Base-by-base conservation (phyloP, 2,113 vertebrate genomes). In the Oostethus manadensis region DNA sequence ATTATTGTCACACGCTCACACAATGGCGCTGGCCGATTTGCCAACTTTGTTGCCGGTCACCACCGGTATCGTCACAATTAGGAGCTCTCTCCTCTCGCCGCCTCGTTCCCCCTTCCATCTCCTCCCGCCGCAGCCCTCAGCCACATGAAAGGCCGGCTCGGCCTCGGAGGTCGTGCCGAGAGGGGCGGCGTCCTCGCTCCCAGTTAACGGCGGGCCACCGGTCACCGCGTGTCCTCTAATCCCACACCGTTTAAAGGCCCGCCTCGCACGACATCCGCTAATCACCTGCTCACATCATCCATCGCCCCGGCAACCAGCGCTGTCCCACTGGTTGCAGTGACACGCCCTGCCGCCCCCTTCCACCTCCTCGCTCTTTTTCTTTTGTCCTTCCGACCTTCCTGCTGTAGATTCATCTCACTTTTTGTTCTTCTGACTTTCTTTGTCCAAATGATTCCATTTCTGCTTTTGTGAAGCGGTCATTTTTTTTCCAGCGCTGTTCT, bases 141-240 rank as follows among this genome's bases (percentile, higher is more conserved):
- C 50, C 54, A 87, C 85, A 90, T 90, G 82, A 90, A 91, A 90
- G 80, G 70, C 76, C 62, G 62, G 77, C 80, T 86, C 82, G 87
- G 86, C 83, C 44, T 48, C 50, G 71, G 86, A 85, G 80, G 76
- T 83, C 83, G 70, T 82, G 79, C 76, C n/a, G 84, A 79, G 81
- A 53, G 50, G 62, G 78, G 77, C 64, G 66, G 86, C 71, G 46
- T 64, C 53, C 21, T 70, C 51, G 78, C 77, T 81, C 78, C 76
- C 78, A 59, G 85, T 73, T 62, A 77, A 73, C 83, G 68, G 76
- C 48, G 66, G 83, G 74, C 79, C 74, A 29, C 76, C 70, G 58
- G 69, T 56, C 58, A 61, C 79, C 50, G 73, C 67, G 13, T 77
- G 78, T 59, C 77, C 78, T 85, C 85, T 89, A 87, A 90, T 89